These are phyloP conservation scores for Anableps anableps DNA, from an alignment of 2,797 vertebrate species.

Conservation along the genomic window DNA sequence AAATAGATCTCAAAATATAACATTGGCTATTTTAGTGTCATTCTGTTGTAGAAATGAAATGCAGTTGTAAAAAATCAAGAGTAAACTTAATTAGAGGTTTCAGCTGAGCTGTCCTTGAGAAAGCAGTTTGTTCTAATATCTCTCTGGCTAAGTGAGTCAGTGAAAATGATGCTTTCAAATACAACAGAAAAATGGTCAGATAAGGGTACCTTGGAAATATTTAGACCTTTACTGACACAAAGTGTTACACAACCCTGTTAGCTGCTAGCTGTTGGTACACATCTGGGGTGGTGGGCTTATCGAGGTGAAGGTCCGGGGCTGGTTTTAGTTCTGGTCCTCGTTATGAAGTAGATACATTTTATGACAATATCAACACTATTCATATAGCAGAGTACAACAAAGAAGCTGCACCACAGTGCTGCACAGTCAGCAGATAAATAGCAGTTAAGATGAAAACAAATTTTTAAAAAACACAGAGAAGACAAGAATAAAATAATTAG, in stretches of 20 bases:
- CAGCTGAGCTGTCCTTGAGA: not conserved
- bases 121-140: not conserved
- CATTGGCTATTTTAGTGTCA: not conserved
- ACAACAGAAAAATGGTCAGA: not conserved
- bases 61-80: not conserved
- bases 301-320: not conserved
- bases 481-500: not conserved
- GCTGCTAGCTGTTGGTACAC: not conserved
- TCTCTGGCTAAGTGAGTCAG: not conserved
- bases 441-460: not conserved
- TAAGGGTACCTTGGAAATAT: not conserved
- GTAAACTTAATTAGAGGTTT: not conserved
- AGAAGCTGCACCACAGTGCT: not conserved
- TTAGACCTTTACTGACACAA: not conserved
- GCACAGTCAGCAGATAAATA: not conserved
- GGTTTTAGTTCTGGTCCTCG: not conserved
- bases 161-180: not conserved
- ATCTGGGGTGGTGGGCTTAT: not conserved
- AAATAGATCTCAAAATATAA: not conserved
- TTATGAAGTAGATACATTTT: not conserved
- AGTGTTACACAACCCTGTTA: not conserved
- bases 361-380: not conserved
- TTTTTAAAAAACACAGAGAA: not conserved
- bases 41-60: not conserved
- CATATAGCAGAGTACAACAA: not conserved